A percentile compares a stretch with the other conserved stretches of the same genome.
Conservation (phyloP, 1,140 invertebrate genomes). For the Araneus ventricosus region DNA sequence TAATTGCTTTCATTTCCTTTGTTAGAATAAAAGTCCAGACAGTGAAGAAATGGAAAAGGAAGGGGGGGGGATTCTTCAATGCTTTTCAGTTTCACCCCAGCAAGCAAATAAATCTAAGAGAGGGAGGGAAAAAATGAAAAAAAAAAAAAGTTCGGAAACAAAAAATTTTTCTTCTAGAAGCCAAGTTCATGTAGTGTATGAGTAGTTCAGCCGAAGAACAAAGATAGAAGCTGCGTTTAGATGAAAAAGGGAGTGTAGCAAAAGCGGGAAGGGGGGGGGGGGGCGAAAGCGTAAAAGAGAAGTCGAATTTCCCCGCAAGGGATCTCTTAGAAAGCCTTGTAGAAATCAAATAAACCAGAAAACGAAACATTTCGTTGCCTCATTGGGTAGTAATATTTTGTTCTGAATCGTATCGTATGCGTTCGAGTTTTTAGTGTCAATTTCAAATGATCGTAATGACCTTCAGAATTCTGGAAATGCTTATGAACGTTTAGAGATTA, state of each 20-base stretch:
- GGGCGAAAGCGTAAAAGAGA: slow-evolving; percentile 4
- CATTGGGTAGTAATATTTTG: neutral
- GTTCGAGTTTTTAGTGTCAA: neutral
- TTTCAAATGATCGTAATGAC: neutral
- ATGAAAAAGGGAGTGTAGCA: neutral
- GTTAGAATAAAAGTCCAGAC: neutral
- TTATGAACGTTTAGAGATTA: too few relatives aligned
- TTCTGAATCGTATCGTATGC: neutral
- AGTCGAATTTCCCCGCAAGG: slow-evolving; percentile 31
- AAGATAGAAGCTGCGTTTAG: slow-evolving; percentile 5
- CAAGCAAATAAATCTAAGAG: slow-evolving; percentile 49
- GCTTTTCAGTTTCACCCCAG: neutral
- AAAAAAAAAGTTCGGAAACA: neutral
- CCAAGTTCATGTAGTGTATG: neutral
- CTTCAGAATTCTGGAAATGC: neutral
- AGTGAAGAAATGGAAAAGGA: neutral
- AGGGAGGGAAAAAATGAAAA: neutral
- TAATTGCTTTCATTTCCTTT: neutral
- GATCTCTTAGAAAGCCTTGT: neutral
- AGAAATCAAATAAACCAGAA: slow-evolving; percentile 36
- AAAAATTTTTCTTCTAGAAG: neutral
- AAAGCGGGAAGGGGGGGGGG: too few relatives aligned
- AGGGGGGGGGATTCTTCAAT: neutral
- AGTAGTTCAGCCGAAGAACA: slow-evolving; percentile 15
- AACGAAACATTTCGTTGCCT: neutral